Base-by-base conservation (phyloP, 2,888 invertebrate genomes). In the Muschampia plurimacula region DNA sequence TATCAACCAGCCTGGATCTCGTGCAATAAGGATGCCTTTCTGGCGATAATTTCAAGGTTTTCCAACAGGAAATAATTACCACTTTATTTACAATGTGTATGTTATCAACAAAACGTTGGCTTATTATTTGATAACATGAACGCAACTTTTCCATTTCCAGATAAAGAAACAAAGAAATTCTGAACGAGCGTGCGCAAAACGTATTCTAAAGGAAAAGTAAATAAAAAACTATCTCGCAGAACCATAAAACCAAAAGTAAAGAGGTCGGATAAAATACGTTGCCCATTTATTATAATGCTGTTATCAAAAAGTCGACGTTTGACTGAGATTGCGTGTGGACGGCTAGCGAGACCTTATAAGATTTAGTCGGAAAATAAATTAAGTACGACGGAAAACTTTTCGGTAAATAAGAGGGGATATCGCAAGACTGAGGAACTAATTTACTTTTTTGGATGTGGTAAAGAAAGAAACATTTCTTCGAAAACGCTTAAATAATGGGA, bases 301-400 rank as follows among this genome's bases (percentile, higher is more conserved):
- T 92, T 92, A 93, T 93, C 92, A 91, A 88, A 87, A 91, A 89
- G 89, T 86, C 86, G 87, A 90, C 88, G 87, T 89, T 87, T 89
- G 88, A 90, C 83, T 89, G 85, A 85, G 87, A 88, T 93, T 88
- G 93, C 93, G 93, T 93, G 93, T 88, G 83, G 85, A 89, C 86
- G 86, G 87, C 85, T 86, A 82, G 87, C 89, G 83, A 83, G 88
- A 84, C 86, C 84, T 92, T 89, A 90, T 90, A 91, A 92, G 91
- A 93, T 92, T 93, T 90, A 88, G 88, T 90, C 84, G 87, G 88
- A 88, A 93, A 92, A 92, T 93, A 93, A 93, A 93, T 93, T 92
- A 92, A 86, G 86, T 88, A 84, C 87, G 89, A 89, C 89, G 92
- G 88, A 87, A 92, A 92, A 91, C 84, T 93, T 93, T 91, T 90